Conservation (phyloP, 92 coral and sea anemone genomes). For the Galaxea fascicularis region DNA sequence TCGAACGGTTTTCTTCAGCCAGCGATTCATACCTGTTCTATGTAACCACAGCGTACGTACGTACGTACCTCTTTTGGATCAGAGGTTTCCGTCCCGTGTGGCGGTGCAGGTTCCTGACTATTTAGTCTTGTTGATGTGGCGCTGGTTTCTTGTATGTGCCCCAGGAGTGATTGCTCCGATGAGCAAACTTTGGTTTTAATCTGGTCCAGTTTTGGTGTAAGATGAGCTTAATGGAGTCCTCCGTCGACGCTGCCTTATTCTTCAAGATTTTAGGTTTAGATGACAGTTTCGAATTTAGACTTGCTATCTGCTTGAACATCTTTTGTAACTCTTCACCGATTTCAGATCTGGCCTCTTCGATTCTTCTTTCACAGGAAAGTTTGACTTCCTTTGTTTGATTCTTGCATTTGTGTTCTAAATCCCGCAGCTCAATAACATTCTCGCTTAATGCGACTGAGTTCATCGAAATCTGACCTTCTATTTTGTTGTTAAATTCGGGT, state of each 20-base stretch:
- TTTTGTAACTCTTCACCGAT: too few relatives aligned
- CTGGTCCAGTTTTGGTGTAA: too few relatives aligned
- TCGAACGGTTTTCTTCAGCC: slow-evolving; percentile 11
- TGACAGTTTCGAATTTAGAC: not conserved
- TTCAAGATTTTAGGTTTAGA: not conserved
- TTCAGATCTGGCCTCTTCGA: too few relatives aligned
- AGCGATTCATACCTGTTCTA: too few relatives aligned
- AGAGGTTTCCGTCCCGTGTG: slow-evolving; percentile 5
- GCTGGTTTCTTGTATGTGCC: slow-evolving; percentile 6
- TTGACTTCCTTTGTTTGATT: too few relatives aligned
- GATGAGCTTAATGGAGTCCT: too few relatives aligned
- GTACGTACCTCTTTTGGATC: not conserved
- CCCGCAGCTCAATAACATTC: not conserved
- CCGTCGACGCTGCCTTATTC: too few relatives aligned
- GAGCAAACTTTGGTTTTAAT: not conserved
- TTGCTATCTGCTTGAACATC: not conserved
- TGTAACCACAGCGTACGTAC: too few relatives aligned
- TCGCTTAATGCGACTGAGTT: not conserved
- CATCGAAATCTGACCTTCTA: too few relatives aligned
- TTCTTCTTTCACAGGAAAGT: not conserved
- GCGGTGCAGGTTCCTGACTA: not conserved
- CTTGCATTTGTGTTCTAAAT: not conserved
- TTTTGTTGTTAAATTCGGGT: too few relatives aligned
- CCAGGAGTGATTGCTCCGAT: not conserved
- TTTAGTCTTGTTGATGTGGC: slow-evolving; percentile 11